These are phyloP conservation scores for Chlamydotis undulata DNA, from an alignment of 2,113 vertebrate genomes.

Conservation along the genomic window DNA sequence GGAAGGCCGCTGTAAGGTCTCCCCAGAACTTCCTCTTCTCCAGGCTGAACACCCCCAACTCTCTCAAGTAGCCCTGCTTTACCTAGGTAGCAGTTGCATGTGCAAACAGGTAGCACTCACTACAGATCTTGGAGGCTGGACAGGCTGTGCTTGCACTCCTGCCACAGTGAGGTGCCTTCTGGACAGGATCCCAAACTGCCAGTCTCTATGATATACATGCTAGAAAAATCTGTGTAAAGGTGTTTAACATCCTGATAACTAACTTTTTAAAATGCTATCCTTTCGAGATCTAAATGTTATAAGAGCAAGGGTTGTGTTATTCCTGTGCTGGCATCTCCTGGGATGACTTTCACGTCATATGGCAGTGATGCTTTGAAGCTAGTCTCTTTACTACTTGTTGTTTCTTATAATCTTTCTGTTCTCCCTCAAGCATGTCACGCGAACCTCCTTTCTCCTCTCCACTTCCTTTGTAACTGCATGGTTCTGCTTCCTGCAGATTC, in stretches of 20 bases:
- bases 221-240: not conserved
- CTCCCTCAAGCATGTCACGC: not conserved
- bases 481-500: not conserved
- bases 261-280: not conserved
- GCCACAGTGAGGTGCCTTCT: not conserved
- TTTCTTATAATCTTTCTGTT: not conserved
- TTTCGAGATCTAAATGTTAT: not conserved
- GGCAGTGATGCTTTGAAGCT: conserved; percentile 6
- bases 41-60: too few relatives aligned
- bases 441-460: not conserved
- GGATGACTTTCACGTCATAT: not conserved
- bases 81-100: not conserved
- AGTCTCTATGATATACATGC: not conserved
- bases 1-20: too few relatives aligned
- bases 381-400: not conserved
- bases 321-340: not conserved
- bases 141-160: not conserved
- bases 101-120: not conserved
- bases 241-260: not conserved
- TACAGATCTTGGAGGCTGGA: not conserved
- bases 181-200: not conserved
- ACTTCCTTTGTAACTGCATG: not conserved
- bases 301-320: not conserved
- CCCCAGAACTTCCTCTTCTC: too few relatives aligned
- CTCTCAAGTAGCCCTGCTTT: not conserved